Conservation (phyloP, 1,140 invertebrate genomes). For the Triops cancriformis region DNA sequence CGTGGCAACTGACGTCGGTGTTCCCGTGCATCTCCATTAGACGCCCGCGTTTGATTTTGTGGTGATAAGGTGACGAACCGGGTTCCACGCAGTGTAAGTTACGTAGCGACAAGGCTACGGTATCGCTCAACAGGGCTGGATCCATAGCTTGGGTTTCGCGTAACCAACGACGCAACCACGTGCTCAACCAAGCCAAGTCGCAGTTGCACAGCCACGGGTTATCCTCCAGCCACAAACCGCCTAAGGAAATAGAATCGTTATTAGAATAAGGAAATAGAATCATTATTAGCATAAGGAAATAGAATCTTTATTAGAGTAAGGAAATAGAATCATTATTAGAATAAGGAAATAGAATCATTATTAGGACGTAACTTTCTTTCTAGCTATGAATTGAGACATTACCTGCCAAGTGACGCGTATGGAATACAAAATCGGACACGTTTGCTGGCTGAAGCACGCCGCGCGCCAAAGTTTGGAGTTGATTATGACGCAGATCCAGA, state of each 20-base stretch:
- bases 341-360: too few relatives aligned
- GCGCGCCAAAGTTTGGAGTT: conserved; percentile 31
- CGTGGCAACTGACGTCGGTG: not conserved
- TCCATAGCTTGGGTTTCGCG: conserved; percentile 18
- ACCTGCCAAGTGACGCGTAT: conserved; percentile 18
- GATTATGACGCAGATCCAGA: conserved; percentile 32
- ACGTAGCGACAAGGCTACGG: not conserved
- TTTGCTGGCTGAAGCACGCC: conserved; percentile 30
- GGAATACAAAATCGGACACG: conserved; percentile 30
- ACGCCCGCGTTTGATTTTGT: not conserved
- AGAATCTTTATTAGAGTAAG: conserved; percentile 11
- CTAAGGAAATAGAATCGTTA: conserved; percentile 30
- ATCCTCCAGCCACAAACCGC: conserved; percentile 37
- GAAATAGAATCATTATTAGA: not conserved
- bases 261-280: not conserved
- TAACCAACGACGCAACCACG: conserved; percentile 19
- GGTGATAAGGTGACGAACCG: not conserved
- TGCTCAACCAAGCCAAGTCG: conserved; percentile 30
- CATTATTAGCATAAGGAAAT: conserved; percentile 33
- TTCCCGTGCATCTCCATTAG: not conserved
- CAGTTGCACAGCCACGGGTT: conserved; percentile 39
- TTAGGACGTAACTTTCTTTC: too few relatives aligned
- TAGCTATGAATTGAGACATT: not conserved
- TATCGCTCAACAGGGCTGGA: not conserved
- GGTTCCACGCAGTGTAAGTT: not conserved